Conservation (phyloP, 2,113 vertebrate species). For the Pelecanus crispus region DNA sequence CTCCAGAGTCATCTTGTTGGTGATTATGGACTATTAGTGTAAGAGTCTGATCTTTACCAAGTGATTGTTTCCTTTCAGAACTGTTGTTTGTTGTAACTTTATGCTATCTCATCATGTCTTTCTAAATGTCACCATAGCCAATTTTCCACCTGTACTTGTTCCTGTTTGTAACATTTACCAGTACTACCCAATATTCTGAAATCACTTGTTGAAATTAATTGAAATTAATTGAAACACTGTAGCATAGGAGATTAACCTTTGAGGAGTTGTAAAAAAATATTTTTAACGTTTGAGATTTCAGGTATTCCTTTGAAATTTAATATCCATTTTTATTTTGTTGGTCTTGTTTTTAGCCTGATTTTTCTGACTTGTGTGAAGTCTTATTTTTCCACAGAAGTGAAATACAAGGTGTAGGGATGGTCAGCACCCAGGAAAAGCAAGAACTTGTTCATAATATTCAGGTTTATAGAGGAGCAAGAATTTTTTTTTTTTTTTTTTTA, state of each 20-base stretch:
- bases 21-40: not conserved
- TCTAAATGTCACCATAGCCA: not conserved
- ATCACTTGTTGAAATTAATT: not conserved
- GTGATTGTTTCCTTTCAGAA: not conserved
- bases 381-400: not conserved
- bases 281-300: not conserved
- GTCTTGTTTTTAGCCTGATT: not conserved
- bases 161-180: not conserved
- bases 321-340: not conserved
- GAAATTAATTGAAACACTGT: not conserved
- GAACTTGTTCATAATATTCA: not conserved
- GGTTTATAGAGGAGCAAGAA: not conserved
- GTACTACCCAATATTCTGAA: not conserved
- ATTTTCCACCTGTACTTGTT: not conserved
- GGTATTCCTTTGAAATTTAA: not conserved
- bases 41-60: not conserved
- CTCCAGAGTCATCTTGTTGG: not conserved
- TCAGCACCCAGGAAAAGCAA: not conserved
- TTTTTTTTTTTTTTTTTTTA: not conserved
- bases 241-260: not conserved
- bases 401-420: fast-evolving
- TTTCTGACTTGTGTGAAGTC: not conserved
- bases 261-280: not conserved
- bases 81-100: not conserved
- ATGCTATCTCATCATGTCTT: not conserved